Percentiles rank a stretch among this genome's conserved stretches.
phyloP scores from a whole-genome alignment of 2,888 invertebrate species.

The Sinelater perroti region DNA sequence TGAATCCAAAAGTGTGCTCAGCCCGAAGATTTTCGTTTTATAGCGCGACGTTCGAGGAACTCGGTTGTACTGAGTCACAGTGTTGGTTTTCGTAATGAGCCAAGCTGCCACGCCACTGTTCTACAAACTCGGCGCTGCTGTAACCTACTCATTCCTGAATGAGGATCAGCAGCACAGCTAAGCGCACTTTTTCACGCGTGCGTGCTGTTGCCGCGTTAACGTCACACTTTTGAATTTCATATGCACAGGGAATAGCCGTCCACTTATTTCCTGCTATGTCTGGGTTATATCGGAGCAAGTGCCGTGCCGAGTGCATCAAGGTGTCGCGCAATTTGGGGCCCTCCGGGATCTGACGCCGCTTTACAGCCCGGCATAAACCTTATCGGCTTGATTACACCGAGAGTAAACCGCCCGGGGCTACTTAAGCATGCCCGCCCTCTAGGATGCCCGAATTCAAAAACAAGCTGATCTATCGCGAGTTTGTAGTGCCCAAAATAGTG shows the following conservation, averaged over 20 bases:
- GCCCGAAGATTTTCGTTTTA: no score
- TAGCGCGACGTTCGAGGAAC: no score
- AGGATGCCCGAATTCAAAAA: constrained; percentile 37
- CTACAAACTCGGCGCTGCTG: constrained; percentile 10
- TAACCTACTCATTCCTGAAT: constrained; percentile 27
- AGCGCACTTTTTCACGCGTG: constrained; percentile 38
- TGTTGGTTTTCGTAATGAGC: no score
- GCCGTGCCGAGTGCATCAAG: no score
- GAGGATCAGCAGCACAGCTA: constrained; percentile 27
- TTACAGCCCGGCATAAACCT: constrained; percentile 9
- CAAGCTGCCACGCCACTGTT: constrained; percentile 10
- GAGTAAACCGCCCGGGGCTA: constrained; percentile 8
- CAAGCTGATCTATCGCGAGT: constrained; percentile 33
- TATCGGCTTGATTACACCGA: constrained; percentile 24
- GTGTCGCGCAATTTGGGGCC: no score
- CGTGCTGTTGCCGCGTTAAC: constrained; percentile 31
- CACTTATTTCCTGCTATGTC: no score
- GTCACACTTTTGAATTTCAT: constrained; percentile 41
- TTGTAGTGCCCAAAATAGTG: constrained; percentile 47
- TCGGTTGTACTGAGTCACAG: no score
- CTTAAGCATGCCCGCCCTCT: constrained; percentile 19
- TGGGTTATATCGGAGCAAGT: no score
- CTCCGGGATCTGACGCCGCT: no score
- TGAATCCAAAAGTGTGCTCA: no score
- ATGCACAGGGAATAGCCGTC: constrained; percentile 27